Conservation (phyloP, 2,888 invertebrate species). For the Drosophila nigritarsus region DNA sequence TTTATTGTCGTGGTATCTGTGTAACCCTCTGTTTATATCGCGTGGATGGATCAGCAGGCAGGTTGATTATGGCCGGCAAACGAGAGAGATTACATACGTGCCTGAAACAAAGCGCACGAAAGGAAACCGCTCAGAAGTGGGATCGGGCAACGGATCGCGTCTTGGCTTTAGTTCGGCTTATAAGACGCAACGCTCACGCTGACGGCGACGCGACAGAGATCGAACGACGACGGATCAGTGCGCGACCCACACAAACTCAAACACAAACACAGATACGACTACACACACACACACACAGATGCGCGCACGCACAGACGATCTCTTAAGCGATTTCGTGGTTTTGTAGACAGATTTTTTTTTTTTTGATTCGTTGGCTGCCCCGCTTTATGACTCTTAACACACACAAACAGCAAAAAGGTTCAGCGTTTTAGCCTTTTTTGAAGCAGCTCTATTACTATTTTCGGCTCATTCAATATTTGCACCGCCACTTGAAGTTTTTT, state of each 20-base stretch:
- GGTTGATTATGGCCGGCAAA: slow-evolving; percentile 71
- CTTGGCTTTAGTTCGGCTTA: slow-evolving; percentile 75
- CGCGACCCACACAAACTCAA: slow-evolving; percentile 57
- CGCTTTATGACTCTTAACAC: slow-evolving; percentile 21
- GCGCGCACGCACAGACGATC: slow-evolving; percentile 56
- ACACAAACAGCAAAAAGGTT: slow-evolving; percentile 27
- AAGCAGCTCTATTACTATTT: slow-evolving; percentile 42
- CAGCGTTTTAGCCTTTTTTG: slow-evolving; percentile 42
- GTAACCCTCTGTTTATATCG: slow-evolving; percentile 65
- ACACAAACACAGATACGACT: slow-evolving; percentile 25
- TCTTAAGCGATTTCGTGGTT: slow-evolving; percentile 76
- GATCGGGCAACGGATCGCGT: slow-evolving; percentile 35
- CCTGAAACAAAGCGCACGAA: slow-evolving; percentile 73
- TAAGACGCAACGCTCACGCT: slow-evolving; percentile 57
- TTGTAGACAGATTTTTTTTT: slow-evolving; percentile 47
- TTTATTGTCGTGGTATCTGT: slow-evolving; percentile 28
- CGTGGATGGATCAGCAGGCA: slow-evolving; percentile 71
- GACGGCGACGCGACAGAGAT: slow-evolving; percentile 60
- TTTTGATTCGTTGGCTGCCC: slow-evolving; percentile 41
- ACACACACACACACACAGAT: slow-evolving; percentile 29
- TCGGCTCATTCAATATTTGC: slow-evolving; percentile 41
- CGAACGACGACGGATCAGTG: slow-evolving; percentile 68
- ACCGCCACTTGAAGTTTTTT: slow-evolving; percentile 29
- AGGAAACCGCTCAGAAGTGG: slow-evolving; percentile 53
- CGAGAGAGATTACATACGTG: slow-evolving; percentile 75